Percentiles rank a stretch among this genome's conserved stretches.
Evolutionary conservation across 1,140 invertebrate species (phyloP).

Genomic region (Orius insidiosus): DNA sequence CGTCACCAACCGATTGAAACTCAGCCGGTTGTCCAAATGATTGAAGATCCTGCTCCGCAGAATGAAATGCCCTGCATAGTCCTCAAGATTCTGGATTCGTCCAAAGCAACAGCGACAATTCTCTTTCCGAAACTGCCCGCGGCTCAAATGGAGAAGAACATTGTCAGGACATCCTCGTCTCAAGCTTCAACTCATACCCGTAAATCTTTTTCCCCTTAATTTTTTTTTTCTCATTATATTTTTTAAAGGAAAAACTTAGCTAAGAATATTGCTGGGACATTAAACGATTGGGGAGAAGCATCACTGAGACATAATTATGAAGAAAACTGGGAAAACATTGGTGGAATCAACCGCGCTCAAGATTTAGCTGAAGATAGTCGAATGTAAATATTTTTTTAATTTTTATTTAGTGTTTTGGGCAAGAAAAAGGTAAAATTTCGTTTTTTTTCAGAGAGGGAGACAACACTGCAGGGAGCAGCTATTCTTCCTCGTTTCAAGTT

Average conservation of each 20-base stretch:
- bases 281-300: slow-evolving; percentile 1
- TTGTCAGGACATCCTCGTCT: too few species aligned
- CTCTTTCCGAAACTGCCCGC: neutral
- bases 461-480: slow-evolving; percentile 18
- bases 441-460: slow-evolving; percentile 12
- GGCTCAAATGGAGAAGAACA: too few species aligned
- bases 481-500: slow-evolving; percentile 25
- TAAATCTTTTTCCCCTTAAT: too few species aligned
- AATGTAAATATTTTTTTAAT: neutral
- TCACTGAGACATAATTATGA: slow-evolving; percentile 8
- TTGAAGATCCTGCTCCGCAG: too few species aligned
- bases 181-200: too few species aligned
- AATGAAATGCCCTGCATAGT: neutral
- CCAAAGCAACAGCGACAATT: slow-evolving; percentile 10
- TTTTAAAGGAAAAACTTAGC: too few species aligned
- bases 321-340: slow-evolving; percentile 5
- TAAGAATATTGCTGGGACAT: neutral
- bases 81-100: slow-evolving; percentile 6
- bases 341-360: neutral
- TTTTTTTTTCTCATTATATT: too few species aligned
- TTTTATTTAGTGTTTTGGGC: too few species aligned
- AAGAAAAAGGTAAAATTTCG: too few species aligned
- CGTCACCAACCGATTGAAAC: neutral
- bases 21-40: too few species aligned
- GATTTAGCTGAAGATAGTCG: neutral